phyloP scores from a whole-genome alignment of 2,888 invertebrate genomes.

The Hypomecis atomaria region DNA sequence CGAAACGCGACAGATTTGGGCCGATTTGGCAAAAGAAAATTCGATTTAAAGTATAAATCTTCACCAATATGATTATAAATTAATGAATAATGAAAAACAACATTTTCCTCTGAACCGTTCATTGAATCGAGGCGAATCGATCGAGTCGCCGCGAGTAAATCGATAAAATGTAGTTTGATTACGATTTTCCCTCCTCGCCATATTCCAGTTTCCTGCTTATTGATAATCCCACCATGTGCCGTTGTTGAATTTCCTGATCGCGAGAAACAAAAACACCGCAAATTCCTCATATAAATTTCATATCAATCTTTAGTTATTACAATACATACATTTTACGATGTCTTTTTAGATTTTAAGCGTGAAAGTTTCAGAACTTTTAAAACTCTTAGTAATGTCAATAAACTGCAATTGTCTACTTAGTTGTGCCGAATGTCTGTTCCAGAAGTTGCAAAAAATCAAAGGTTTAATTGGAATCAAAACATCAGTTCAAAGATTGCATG shows the following conservation, averaged over 20 bases:
- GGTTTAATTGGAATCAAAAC: too few species aligned
- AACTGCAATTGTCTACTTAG: too few species aligned
- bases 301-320: too few species aligned
- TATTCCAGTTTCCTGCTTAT: neutral
- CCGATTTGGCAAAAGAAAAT: neutral
- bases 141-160: neutral
- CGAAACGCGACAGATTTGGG: neutral
- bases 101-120: neutral
- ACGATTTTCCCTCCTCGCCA: constrained; percentile 3
- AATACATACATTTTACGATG: too few species aligned
- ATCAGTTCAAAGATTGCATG: too few species aligned
- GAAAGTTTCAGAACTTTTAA: too few species aligned
- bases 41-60: neutral
- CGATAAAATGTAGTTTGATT: constrained; percentile 3
- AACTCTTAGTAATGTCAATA: too few species aligned
- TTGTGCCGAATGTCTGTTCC: too few species aligned
- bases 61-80: neutral
- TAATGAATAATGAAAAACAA: neutral
- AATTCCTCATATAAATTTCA: too few species aligned
- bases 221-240: neutral
- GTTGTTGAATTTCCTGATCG: neutral
- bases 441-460: too few species aligned
- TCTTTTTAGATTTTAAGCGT: too few species aligned
- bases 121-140: neutral
- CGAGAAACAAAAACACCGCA: too few species aligned